phyloP scores from a whole-genome alignment of 2,888 invertebrate genomes.

The Andrena marginata region DNA sequence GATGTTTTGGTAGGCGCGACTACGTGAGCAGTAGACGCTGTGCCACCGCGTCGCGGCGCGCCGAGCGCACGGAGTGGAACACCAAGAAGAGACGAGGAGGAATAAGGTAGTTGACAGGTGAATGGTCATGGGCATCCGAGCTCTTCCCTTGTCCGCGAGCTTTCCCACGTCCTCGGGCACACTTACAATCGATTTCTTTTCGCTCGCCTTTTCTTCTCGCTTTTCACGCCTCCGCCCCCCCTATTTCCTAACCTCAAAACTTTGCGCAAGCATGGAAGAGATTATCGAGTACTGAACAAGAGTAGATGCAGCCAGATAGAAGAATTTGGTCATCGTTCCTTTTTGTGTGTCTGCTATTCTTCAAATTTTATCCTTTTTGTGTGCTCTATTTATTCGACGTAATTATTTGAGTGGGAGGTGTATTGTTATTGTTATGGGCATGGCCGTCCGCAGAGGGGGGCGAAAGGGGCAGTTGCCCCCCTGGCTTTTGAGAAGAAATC shows the following conservation, averaged over 20 bases:
- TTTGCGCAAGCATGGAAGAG: conserved; percentile 42
- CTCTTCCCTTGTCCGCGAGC: conserved; percentile 65
- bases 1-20: conserved; percentile 84
- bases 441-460: no score
- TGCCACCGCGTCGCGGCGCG: conserved; percentile 67
- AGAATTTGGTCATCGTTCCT: neutral
- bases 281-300: conserved; percentile 8
- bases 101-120: conserved; percentile 81
- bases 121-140: conserved; percentile 77
- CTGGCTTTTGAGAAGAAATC: no score
- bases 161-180: conserved; percentile 73
- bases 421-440: no score
- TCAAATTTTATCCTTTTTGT: no score
- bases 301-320: neutral
- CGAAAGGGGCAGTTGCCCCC: no score
- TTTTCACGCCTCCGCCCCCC: conserved; percentile 37
- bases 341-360: neutral
- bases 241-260: neutral
- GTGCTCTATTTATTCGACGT: no score
- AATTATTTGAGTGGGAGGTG: no score
- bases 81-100: conserved; percentile 67
- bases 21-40: conserved; percentile 71
- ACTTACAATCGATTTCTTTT: conserved; percentile 48
- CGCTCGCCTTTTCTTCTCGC: conserved; percentile 44
- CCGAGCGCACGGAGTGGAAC: conserved; percentile 26